Evolutionary conservation across 2,797 vertebrate genomes (phyloP).

Genomic region (Danio albolineatus): DNA sequence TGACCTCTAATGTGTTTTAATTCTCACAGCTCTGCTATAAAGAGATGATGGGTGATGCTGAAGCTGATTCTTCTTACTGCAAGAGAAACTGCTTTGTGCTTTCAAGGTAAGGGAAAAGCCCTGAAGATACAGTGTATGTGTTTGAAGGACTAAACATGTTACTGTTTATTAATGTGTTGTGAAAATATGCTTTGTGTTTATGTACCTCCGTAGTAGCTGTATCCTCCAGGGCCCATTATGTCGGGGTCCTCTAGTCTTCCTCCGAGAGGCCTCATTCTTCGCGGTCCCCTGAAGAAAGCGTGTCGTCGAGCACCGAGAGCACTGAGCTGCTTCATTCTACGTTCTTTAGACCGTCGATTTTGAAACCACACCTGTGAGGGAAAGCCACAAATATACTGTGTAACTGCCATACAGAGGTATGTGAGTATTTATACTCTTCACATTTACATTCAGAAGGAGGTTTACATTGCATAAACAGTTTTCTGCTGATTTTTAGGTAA

Average conservation of each 20-base stretch:
- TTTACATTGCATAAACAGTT: neutral
- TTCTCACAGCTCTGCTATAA: neutral
- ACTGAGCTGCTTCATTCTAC: slow-evolving; percentile 95
- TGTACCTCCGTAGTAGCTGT: slow-evolving; percentile 90
- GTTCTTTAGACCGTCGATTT: slow-evolving; percentile 94
- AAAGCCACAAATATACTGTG: slow-evolving; percentile 19
- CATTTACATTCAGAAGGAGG: neutral
- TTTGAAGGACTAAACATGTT: neutral
- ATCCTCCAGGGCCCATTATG: slow-evolving; percentile 89
- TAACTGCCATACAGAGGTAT: neutral
- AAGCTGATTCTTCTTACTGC: neutral
- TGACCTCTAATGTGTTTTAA: neutral
- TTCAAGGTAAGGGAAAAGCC: slow-evolving; percentile 48
- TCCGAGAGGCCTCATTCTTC: slow-evolving; percentile 90
- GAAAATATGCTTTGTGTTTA: neutral
- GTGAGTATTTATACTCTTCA: neutral
- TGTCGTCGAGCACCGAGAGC: slow-evolving; percentile 90
- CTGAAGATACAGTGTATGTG: neutral
- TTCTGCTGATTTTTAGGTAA: neutral
- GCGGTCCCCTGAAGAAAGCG: slow-evolving; percentile 91
- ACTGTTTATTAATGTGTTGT: slow-evolving; percentile 7
- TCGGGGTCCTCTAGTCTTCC: slow-evolving; percentile 90
- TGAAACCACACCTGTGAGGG: slow-evolving; percentile 93
- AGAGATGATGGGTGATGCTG: neutral
- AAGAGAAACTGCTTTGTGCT: slow-evolving; percentile 40